A percentile compares a stretch with the other conserved stretches of the same genome.
These are phyloP conservation scores for Gortyna flavago DNA, from an alignment of 2,888 invertebrate species.

Conservation along the genomic window DNA sequence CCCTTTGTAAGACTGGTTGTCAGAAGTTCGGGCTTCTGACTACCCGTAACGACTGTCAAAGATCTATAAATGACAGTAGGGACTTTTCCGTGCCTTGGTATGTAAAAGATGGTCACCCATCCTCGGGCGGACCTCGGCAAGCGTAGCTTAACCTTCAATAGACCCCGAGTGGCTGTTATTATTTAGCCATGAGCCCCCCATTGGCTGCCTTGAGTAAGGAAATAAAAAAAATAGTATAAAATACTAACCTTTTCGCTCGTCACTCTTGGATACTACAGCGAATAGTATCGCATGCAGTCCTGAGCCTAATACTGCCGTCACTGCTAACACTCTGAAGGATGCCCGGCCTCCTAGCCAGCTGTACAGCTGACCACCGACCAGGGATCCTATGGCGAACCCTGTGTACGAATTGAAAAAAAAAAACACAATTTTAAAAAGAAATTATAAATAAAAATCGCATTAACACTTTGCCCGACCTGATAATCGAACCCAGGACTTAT, in stretches of 20 bases:
- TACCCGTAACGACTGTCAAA: background rate
- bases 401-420: slow-evolving; percentile 7
- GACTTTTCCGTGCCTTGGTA: no score
- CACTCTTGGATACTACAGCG: slow-evolving; percentile 28
- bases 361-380: slow-evolving; percentile 93
- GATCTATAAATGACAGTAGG: background rate
- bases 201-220: background rate
- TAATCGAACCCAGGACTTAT: no score
- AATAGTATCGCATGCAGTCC: slow-evolving; percentile 73
- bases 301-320: slow-evolving; percentile 72
- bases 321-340: slow-evolving; percentile 80
- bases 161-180: background rate
- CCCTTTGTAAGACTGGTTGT: background rate
- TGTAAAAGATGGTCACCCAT: background rate
- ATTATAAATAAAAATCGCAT: no score
- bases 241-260: slow-evolving; percentile 26
- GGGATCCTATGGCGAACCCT: slow-evolving; percentile 94
- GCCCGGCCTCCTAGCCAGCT: slow-evolving; percentile 90
- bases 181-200: background rate
- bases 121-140: no score
- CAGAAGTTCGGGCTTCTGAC: background rate
- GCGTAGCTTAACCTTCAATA: background rate
- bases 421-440: no score
- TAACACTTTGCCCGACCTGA: no score
- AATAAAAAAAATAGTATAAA: background rate